Percentiles rank a stretch among this genome's conserved stretches.
These are phyloP conservation scores for Rhyacophila evoluta DNA, from an alignment of 2,888 invertebrate genomes.

Conservation along the genomic window DNA sequence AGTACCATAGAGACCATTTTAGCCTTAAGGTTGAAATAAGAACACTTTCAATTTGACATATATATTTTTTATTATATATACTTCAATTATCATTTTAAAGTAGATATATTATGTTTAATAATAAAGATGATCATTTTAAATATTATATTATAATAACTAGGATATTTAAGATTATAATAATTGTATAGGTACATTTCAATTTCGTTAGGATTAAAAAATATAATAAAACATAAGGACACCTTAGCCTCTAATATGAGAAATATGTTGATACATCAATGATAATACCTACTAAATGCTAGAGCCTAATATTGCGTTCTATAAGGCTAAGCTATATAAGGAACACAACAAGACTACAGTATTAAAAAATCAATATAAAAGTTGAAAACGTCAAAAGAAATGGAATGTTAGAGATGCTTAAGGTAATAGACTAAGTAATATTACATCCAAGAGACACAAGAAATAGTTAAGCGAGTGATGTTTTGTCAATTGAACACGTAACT, in stretches of 20 bases:
- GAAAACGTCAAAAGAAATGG: constrained; percentile 33
- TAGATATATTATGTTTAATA: constrained; percentile 39
- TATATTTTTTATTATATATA: constrained; percentile 36
- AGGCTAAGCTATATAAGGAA: constrained; percentile 50
- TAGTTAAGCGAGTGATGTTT: too few species aligned
- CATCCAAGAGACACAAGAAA: too few species aligned
- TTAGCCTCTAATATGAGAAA: not conserved
- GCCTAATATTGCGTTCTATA: constrained; percentile 51
- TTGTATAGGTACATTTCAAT: constrained; percentile 37
- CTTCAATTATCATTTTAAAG: constrained; percentile 29
- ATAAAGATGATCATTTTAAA: constrained; percentile 40
- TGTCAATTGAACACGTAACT: too few species aligned
- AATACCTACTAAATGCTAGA: constrained; percentile 9
- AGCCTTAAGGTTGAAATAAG: not conserved
- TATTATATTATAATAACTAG: constrained; percentile 17
- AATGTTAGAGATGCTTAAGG: constrained; percentile 25
- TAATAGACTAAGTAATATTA: not conserved
- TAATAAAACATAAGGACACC: not conserved
- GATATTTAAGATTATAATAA: constrained; percentile 25
- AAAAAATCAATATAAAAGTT: constrained; percentile 7
- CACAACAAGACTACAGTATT: constrained; percentile 11
- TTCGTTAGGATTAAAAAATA: not conserved
- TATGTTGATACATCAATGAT: not conserved
- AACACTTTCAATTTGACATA: constrained; percentile 34
- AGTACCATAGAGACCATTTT: too few species aligned